Evolutionary conservation across 2,888 invertebrate genomes (phyloP), one percentile per base, ranked within the genome.

Genomic region (Ferdinandea cuprea): DNA sequence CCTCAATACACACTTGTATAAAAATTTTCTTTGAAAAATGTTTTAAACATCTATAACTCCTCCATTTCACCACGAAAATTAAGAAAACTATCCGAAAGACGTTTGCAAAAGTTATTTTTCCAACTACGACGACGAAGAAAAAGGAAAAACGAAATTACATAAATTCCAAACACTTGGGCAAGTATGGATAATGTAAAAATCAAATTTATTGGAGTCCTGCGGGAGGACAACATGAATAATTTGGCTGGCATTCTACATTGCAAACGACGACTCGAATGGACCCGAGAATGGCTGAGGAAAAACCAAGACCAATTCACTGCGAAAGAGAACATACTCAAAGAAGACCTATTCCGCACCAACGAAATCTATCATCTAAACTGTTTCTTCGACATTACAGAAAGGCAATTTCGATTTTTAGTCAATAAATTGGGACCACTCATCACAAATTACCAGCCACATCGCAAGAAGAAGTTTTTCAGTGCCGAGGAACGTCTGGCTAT

Each of bases 401-500:
- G 88, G 73, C 90, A 90, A 72, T 90, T 90, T 85, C 87, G 89
- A n/a, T 88, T 88, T 86, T 86, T 90, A 80, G 89, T 90, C 15
- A 88, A 87, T 59, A 90, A 89, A 78, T 81, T 90, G 80, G 89
- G 88, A 80, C 89, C 89, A 56, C 87, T 89, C 54, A 90, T 90
- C 46, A 89, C 89, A 81, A 87, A 89, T 73, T 89, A 89, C 76
- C 89, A 90, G 83, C 90, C 90, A 15, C 90, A 89, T 84, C 88
- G 90, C 72, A 90, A 89, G 73, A 89, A 89, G 83, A 90, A 89
- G 80, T 88, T 89, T 21, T 90, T 90, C 73, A 89, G 89, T 79
- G 89, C 90, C 25, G 90, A 90, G 86, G 89, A 89, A 85, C 88
- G 90, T 30, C 87, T 90, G 63, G 89, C 90, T 72, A 90, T 90